Evolutionary conservation across 2,797 vertebrate species (phyloP).

Genomic region (Aplochiton taeniatus): DNA sequence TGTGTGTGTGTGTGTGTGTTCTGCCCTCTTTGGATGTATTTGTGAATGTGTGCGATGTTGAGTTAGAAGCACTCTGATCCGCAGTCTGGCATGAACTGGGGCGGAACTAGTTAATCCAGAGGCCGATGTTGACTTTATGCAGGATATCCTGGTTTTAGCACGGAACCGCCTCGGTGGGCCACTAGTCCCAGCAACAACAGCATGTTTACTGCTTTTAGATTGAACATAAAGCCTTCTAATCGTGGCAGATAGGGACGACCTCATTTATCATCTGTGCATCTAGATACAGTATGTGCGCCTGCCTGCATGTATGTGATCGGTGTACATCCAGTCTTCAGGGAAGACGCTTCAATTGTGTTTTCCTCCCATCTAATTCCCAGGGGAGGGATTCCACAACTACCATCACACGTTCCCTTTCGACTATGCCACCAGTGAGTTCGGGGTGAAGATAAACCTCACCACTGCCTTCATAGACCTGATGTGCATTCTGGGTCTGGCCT

Average conservation of each 20-base stretch:
- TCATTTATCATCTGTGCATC: too few relatives aligned
- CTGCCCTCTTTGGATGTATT: neutral
- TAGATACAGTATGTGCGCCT: too few relatives aligned
- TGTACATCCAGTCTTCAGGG: neutral
- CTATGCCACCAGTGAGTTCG: slow-evolving; percentile 92
- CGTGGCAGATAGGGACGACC: too few relatives aligned
- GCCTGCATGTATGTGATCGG: neutral
- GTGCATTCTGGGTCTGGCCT: slow-evolving; percentile 86
- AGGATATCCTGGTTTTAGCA: slow-evolving; percentile 9
- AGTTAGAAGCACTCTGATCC: slow-evolving; percentile 6
- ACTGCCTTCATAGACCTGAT: slow-evolving; percentile 91
- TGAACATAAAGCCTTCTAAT: too few relatives aligned
- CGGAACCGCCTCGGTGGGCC: neutral
- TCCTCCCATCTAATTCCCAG: slow-evolving; percentile 64
- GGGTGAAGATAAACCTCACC: slow-evolving; percentile 86
- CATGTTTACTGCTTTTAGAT: neutral
- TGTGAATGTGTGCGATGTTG: slow-evolving; percentile 18
- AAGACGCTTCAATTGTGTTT: neutral
- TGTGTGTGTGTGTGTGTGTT: too few relatives aligned
- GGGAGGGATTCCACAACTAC: slow-evolving; percentile 97
- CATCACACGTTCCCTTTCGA: slow-evolving; percentile 94
- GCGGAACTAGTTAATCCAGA: slow-evolving; percentile 17
- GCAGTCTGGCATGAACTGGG: slow-evolving; percentile 11
- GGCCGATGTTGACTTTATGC: slow-evolving; percentile 35
- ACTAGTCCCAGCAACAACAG: too few relatives aligned